Evolutionary conservation across 2,113 vertebrate genomes (phyloP), one percentile per base, ranked within the genome.

Genomic region (Columba janthina): DNA sequence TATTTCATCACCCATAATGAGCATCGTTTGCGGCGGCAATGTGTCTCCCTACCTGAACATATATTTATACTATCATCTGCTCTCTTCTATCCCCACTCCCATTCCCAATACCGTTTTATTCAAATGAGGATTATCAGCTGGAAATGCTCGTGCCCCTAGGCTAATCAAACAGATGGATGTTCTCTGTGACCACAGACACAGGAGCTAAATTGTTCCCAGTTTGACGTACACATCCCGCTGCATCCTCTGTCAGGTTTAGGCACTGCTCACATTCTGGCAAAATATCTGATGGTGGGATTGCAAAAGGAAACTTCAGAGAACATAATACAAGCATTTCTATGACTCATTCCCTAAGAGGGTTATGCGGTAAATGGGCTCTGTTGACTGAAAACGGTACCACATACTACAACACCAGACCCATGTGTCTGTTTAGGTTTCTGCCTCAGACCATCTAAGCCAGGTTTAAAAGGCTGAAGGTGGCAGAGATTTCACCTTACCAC

Each of bases 11-110:
- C 51, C 34, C 40, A 11, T 50, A 60, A 73, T 1, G 31, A 88
- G 50, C 31, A 51, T 1, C 0, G 2, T 38, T n/a, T 64, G 15
- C 10, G 53, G 62, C 40, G 73, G 72, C 24, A 90, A 64, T 15
- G 73, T 15, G 2, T 72, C 66, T 94, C 77, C 40, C 76, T 89
- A 95, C 93, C 91, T 87, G 87, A 80, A 85, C 51, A 11, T 12
- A 1, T 6, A 90, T 48, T 81, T 76, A 9, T 25, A 18, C 48
- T 38, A 64, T 94, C 77, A 76, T 82, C 75, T 89, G 83, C 62
- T 93, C n/a, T 82, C 61, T 93, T 65, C 65, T 22, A 54, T 17
- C 36, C 18, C 15, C 42, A 28, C 34, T 84, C 28, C 73, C 57
- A 21, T 13, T 75, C 57, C 69, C 64, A 79, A 10, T 4, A 15